These are phyloP conservation scores for Thermophis baileyi DNA, from an alignment of 2,113 vertebrate genomes.

Conservation along the genomic window DNA sequence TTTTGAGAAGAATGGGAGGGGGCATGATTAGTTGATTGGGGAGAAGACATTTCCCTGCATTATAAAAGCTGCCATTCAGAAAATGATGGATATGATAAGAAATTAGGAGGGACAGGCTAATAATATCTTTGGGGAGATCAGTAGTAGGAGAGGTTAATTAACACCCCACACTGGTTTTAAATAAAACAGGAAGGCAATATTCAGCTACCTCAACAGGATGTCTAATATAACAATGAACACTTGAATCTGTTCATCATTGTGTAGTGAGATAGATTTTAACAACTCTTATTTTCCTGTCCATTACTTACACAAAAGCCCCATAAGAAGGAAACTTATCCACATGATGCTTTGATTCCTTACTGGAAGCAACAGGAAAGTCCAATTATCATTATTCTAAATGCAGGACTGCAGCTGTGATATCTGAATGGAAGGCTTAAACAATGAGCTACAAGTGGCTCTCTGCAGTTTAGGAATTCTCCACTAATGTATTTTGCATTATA, in stretches of 20 bases:
- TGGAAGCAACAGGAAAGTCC: not conserved
- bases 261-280: not conserved
- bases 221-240: not conserved
- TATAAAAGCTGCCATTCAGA: constrained; percentile 11
- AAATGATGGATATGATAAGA: constrained; percentile 32
- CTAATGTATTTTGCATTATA: not conserved
- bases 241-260: not conserved
- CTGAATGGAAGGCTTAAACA: not conserved
- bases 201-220: not conserved
- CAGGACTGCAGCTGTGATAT: not conserved
- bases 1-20: not conserved
- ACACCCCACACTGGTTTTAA: constrained; percentile 21
- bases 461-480: not conserved
- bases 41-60: not conserved
- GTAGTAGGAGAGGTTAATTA: constrained; percentile 37
- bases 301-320: not conserved
- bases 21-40: not conserved
- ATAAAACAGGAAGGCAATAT: constrained; percentile 2
- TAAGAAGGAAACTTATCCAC: not conserved
- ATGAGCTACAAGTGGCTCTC: not conserved
- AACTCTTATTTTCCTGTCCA: not conserved
- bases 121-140: not conserved
- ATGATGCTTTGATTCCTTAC: not conserved
- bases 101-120: constrained; percentile 18
- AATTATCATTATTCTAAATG: not conserved